Evolutionary conservation across 2,797 vertebrate species (phyloP).

Genomic region (Uromys caudimaculatus): DNA sequence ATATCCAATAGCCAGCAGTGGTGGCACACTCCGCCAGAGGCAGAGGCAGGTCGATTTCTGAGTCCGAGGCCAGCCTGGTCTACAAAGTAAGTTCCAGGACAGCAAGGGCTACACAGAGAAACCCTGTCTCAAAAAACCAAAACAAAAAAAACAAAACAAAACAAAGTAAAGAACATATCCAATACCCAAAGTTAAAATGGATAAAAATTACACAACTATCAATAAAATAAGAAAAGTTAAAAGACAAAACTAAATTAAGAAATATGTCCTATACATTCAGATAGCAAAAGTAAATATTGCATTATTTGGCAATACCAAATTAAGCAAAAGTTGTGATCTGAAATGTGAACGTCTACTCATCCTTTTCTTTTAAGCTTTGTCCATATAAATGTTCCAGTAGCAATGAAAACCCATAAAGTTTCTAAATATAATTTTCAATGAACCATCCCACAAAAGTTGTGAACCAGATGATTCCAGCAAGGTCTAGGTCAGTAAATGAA

Average conservation of each 20-base stretch:
- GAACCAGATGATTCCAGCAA: not conserved
- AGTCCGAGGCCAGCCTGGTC: too few relatives aligned
- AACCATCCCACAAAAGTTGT: not conserved
- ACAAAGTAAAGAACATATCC: not conserved
- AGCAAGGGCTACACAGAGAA: too few relatives aligned
- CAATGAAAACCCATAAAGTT: not conserved
- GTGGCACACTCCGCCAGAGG: too few relatives aligned
- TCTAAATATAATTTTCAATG: slow-evolving; percentile 3
- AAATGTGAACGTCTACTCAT: slow-evolving; percentile 3
- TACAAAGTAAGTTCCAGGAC: too few relatives aligned
- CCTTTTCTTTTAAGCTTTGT: not conserved
- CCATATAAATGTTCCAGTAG: not conserved
- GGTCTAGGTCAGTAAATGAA: not conserved
- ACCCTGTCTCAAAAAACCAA: too few relatives aligned
- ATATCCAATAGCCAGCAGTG: too few relatives aligned
- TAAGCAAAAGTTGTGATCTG: not conserved
- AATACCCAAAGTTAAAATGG: not conserved
- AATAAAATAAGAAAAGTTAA: not conserved
- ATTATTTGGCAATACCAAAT: not conserved
- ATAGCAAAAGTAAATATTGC: not conserved
- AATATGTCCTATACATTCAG: not conserved
- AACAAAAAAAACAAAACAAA: not conserved
- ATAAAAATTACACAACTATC: not conserved
- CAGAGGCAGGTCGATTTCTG: too few relatives aligned
- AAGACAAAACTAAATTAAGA: slow-evolving; percentile 11